These are phyloP conservation scores for crab-eating macaque (Macaca fascicularis) DNA, from an alignment of 2,113 vertebrate species.

Conservation along the genomic window T2T-MFA8v1.1 NC_088377.1:26737501-26738000, in stretches of 20 bases:
- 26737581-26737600: neutral
- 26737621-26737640: neutral
- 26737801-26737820: neutral
- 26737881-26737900: neutral
- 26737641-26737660: neutral
- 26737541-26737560: neutral
- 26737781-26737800: neutral
- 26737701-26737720: neutral
- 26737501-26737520: neutral
- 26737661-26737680: neutral
- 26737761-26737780: neutral
- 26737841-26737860: neutral
- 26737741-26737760: neutral
- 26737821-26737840: neutral
- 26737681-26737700: neutral
- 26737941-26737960: neutral
- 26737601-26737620: neutral
- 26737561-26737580: neutral
- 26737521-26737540: neutral
- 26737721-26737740: neutral
- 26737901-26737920: neutral
- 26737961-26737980: neutral
- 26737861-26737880: neutral
- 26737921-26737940: neutral
- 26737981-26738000: neutral